Base-by-base conservation (phyloP, 92 coral and sea anemone species). In the Parazoanthus atlanticus region DNA sequence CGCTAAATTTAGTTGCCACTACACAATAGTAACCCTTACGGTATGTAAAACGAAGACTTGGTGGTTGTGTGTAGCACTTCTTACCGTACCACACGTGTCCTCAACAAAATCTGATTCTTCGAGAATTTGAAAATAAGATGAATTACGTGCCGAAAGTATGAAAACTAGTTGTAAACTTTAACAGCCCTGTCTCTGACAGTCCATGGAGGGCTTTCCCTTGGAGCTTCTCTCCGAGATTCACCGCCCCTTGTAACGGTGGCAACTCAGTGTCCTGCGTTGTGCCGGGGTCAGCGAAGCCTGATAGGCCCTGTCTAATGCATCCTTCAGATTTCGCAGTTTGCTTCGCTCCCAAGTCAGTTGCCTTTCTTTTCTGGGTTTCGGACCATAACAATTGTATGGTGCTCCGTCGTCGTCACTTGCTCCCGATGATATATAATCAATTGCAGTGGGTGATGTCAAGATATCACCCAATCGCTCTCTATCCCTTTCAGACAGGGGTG, bases 391-490 rank as follows among this genome's bases (percentile, higher is more conserved):
- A 15, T 16, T 4, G 10, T 32, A 3, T 33, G 43, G 23, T 4
- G 10, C 78, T 5, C 9, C 93, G 17, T 71, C 54, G 17, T 71
- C 54, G 86, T 85, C 84, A 41, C 90, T 87, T 66, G 85, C 93
- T 58, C 81, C 88, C 8, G 88, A 86, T 8, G 90, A 91, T 85
- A 43, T 43, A 43, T 5, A 43, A 6, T 43, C 47, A 6, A 38
- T 2, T 5, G 41, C 41, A 38, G 2, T 38, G 2, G 41, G 47
- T 0, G 47, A 43, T 6, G 47, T 43, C 0, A 43, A 43, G 9
- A 43, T 43, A 2, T 6, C 47, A 43, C 11, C 5, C 9, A 8
- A 6, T 7, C 41, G 2, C 9, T 43, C 11, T 43, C 47, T 43
- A 8, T 43, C 47, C 11, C 47, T 43, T 43, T 43, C 47, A 6